Evolutionary conservation across 1,140 invertebrate genomes (phyloP).

Genomic region (Rhyzopertha dominica): DNA sequence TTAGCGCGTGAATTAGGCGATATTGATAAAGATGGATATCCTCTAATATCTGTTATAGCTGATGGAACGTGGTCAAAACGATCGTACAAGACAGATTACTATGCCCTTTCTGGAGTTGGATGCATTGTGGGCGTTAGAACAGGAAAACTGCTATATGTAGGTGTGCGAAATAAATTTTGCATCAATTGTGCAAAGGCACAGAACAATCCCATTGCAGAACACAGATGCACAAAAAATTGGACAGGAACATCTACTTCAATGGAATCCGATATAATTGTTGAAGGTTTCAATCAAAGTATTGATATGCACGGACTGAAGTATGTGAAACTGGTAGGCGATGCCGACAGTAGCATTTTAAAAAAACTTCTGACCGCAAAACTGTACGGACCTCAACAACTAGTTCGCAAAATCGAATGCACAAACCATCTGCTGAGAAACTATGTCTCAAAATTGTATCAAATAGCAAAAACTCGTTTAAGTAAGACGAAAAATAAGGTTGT

Average conservation of each 20-base stretch:
- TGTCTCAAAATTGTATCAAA: too few relatives aligned
- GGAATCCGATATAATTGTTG: too few relatives aligned
- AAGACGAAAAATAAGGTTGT: too few relatives aligned
- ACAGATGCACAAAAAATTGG: too few relatives aligned
- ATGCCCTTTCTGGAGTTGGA: slow-evolving; percentile 36
- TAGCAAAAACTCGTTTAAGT: too few relatives aligned
- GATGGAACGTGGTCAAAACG: slow-evolving; percentile 6
- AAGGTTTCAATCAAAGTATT: too few relatives aligned
- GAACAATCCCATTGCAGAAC: too few relatives aligned
- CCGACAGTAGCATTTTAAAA: slow-evolving; percentile 40
- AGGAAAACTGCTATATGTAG: slow-evolving; percentile 36
- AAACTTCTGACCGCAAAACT: slow-evolving; percentile 19
- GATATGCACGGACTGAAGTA: too few relatives aligned
- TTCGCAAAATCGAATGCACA: too few relatives aligned
- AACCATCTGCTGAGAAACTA: slow-evolving; percentile 25
- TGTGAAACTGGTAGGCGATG: slow-evolving; percentile 39
- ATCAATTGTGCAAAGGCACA: slow-evolving; percentile 15
- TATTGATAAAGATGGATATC: slow-evolving; percentile 27
- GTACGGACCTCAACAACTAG: too few relatives aligned
- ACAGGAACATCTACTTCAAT: too few relatives aligned
- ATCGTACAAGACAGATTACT: slow-evolving; percentile 8
- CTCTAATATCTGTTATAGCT: background rate
- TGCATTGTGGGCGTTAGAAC: slow-evolving; percentile 34
- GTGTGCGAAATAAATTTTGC: slow-evolving; percentile 41
- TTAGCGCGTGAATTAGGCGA: slow-evolving; percentile 29